Percentiles rank a stretch among this genome's conserved stretches.
phyloP scores from a whole-genome alignment of 2,113 vertebrate species.

The Pomatorhinus ruficollis region DNA sequence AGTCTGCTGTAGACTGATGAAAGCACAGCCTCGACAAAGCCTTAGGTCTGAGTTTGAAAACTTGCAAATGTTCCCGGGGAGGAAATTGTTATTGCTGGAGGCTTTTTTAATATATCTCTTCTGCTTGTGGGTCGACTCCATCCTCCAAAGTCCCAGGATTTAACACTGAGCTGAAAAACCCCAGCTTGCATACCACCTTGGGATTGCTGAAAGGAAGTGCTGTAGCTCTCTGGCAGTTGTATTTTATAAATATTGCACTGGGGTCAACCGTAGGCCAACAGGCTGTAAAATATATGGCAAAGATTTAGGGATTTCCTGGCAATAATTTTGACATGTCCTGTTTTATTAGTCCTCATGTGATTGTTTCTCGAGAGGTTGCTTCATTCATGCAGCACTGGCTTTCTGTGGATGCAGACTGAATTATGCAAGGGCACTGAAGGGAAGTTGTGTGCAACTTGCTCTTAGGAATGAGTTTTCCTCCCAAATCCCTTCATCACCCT shows the following conservation, averaged over 20 bases:
- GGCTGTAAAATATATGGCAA: background rate
- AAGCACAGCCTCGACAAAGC: background rate
- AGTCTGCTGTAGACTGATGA: background rate
- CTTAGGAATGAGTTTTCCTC: background rate
- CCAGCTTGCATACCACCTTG: background rate
- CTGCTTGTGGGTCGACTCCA: background rate
- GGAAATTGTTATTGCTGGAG: background rate
- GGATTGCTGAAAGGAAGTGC: background rate
- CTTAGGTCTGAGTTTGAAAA: background rate
- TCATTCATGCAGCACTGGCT: slow-evolving; percentile 14
- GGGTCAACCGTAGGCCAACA: background rate
- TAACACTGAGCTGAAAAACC: background rate
- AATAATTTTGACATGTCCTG: slow-evolving; percentile 6
- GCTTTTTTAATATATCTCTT: background rate
- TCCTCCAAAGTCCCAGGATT: background rate
- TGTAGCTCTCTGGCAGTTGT: background rate
- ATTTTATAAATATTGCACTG: background rate
- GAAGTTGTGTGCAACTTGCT: background rate
- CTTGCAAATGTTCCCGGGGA: background rate
- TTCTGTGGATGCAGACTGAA: slow-evolving; percentile 38
- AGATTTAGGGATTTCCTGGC: slow-evolving; percentile 37
- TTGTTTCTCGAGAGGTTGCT: slow-evolving; percentile 32
- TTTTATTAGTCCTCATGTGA: slow-evolving; percentile 38
- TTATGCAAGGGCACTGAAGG: background rate
- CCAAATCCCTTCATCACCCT: background rate